phyloP scores from a whole-genome alignment of 2,113 vertebrate species.

The Peromyscus polionotus region DNA sequence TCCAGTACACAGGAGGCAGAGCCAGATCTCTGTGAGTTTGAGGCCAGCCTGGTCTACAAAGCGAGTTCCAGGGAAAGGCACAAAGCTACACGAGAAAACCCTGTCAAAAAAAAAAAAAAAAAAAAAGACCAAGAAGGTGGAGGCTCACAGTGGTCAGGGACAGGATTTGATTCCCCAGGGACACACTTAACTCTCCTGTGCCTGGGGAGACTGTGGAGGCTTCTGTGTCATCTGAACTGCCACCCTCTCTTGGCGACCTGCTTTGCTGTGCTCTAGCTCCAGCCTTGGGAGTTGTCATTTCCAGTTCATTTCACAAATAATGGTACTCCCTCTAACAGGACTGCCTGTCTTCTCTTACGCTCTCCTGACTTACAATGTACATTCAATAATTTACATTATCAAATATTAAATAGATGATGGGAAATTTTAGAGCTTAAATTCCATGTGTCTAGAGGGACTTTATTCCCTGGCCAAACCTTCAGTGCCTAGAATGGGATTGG shows the following conservation, averaged over 20 bases:
- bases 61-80: no score
- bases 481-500: background rate
- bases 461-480: background rate
- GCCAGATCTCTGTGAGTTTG: no score
- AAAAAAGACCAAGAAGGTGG: background rate
- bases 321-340: rapidly evolving
- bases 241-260: background rate
- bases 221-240: background rate
- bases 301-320: background rate
- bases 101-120: no score
- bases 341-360: background rate
- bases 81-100: no score
- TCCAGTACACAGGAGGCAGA: no score
- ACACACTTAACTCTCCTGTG: rapidly evolving
- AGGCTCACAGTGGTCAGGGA: background rate
- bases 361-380: background rate
- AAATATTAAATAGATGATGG: background rate
- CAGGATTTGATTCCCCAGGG: no score
- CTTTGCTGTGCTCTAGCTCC: background rate
- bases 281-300: background rate
- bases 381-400: background rate
- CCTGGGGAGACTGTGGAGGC: background rate
- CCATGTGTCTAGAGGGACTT: background rate
- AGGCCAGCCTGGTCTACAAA: no score
- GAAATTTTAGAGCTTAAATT: background rate